Conservation (phyloP, 2,113 vertebrate species). For the Ceyx margarethae region DNA sequence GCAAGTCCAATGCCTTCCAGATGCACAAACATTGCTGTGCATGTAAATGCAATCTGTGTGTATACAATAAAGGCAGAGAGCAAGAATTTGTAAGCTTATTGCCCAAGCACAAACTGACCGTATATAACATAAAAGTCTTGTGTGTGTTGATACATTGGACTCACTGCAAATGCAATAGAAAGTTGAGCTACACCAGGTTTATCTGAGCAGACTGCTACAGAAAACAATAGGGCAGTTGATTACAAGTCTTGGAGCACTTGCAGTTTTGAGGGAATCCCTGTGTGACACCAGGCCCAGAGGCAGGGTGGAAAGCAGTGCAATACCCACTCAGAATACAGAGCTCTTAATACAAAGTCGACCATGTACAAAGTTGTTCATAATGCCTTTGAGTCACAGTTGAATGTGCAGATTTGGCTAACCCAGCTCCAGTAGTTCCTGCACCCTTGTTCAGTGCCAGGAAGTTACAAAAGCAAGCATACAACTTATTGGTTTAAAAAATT, state of each 20-base stretch:
- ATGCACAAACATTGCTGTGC: background rate
- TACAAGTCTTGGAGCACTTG: background rate
- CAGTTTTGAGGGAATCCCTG: fast-evolving
- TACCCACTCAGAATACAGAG: no score
- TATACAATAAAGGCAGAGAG: background rate
- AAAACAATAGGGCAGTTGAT: background rate
- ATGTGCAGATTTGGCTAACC: background rate
- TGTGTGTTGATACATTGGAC: background rate
- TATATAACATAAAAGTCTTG: background rate
- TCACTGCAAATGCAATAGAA: background rate
- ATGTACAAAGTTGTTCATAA: fast-evolving
- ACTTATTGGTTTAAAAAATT: background rate
- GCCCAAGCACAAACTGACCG: background rate
- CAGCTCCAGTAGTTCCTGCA: fast-evolving
- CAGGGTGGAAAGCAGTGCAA: background rate
- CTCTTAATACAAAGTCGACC: fast-evolving
- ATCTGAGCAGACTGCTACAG: background rate
- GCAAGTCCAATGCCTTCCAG: background rate
- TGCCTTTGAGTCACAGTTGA: fast-evolving
- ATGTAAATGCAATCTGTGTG: fast-evolving
- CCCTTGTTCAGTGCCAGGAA: background rate
- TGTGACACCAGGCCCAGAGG: background rate
- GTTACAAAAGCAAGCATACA: background rate
- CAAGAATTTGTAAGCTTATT: background rate
- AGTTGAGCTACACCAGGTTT: background rate